Evolutionary conservation across 2,113 vertebrate species (phyloP).

Genomic region (Solea solea): DNA sequence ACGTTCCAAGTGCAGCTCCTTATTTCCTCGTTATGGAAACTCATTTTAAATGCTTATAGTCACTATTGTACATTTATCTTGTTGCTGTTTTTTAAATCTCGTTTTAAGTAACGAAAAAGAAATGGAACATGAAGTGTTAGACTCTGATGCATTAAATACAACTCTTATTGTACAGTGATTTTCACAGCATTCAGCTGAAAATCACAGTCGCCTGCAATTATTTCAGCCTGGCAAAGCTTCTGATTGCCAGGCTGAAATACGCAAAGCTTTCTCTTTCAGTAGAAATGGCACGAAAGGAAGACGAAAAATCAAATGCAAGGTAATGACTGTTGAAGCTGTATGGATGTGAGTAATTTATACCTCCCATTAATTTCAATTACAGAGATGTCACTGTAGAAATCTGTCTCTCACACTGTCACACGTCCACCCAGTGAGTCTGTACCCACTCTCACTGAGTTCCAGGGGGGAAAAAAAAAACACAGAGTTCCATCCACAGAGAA

Average conservation of each 20-base stretch:
- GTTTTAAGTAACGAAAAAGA: too few species aligned
- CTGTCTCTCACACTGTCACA: background rate
- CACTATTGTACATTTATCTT: too few species aligned
- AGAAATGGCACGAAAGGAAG: slow-evolving; percentile 18
- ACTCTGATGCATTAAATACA: slow-evolving; percentile 34
- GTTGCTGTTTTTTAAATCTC: too few species aligned
- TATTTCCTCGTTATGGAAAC: too few species aligned
- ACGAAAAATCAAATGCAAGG: slow-evolving; percentile 24
- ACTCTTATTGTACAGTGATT: slow-evolving; percentile 32
- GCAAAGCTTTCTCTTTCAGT: slow-evolving; percentile 44
- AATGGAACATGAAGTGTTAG: background rate
- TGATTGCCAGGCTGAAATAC: slow-evolving; percentile 51
- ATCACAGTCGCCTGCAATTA: slow-evolving; percentile 45
- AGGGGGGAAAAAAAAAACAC: slow-evolving; percentile 18
- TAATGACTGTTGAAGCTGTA: slow-evolving; percentile 41
- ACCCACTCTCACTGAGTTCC: slow-evolving; percentile 13
- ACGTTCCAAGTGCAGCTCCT: too few species aligned
- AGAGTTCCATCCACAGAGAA: slow-evolving; percentile 38
- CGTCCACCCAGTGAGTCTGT: background rate
- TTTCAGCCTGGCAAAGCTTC: too few species aligned
- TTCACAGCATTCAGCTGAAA: slow-evolving; percentile 46
- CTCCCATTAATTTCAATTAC: too few species aligned
- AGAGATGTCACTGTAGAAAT: slow-evolving; percentile 21
- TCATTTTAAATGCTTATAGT: too few species aligned
- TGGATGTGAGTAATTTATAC: slow-evolving; percentile 40